A percentile compares a stretch with the other conserved stretches of the same genome.
These are phyloP conservation scores for Halocaridina rubra DNA, from an alignment of 2,888 invertebrate genomes.

Conservation along the genomic window DNA sequence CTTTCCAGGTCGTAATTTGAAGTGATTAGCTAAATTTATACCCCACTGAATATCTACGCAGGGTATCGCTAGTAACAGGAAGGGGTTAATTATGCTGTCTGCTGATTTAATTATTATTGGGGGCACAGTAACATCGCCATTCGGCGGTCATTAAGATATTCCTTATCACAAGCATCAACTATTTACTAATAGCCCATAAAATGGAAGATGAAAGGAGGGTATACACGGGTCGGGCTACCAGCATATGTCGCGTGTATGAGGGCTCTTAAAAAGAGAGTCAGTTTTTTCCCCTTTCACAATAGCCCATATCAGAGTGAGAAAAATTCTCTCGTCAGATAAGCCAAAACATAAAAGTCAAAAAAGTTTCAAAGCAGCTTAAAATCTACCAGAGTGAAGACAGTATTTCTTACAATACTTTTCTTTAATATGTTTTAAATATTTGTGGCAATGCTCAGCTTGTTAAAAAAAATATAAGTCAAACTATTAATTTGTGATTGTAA, in stretches of 20 bases:
- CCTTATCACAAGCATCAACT: not conserved
- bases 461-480: no score
- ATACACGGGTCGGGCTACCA: no score
- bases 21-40: constrained; percentile 22
- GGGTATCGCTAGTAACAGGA: not conserved
- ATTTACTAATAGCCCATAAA: not conserved
- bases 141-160: not conserved
- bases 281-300: not conserved
- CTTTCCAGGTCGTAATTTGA: constrained; percentile 7
- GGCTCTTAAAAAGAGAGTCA: not conserved
- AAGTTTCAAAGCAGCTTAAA: no score
- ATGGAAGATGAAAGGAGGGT: not conserved
- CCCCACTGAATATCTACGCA: not conserved
- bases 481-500: no score
- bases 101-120: not conserved
- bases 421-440: no score
- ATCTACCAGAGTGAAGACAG: no score
- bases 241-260: not conserved
- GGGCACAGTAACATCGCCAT: not conserved
- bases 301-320: no score
- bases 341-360: no score
- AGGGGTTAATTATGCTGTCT: not conserved
- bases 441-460: no score
- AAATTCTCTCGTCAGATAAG: no score
- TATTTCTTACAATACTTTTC: no score